Evolutionary conservation across 1,140 invertebrate genomes (phyloP).

Genomic region (Drosophila dunni): DNA sequence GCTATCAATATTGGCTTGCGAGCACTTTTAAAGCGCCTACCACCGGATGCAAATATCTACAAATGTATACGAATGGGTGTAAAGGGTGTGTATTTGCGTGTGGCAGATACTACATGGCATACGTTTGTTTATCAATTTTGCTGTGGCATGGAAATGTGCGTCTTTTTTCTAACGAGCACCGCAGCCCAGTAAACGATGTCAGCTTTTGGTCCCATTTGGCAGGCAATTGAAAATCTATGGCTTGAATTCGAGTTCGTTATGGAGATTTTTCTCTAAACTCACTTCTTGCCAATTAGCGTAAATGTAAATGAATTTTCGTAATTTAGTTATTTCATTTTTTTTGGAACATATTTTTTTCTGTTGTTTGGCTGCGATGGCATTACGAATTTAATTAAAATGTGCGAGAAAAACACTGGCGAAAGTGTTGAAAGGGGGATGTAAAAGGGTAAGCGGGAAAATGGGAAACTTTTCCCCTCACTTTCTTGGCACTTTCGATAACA

Average conservation of each 20-base stretch:
- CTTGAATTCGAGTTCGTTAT: slow-evolving; percentile 4
- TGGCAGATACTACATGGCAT: slow-evolving; percentile 21
- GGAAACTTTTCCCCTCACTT: slow-evolving; percentile 6
- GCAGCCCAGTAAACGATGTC: slow-evolving; percentile 44
- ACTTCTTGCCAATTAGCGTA: slow-evolving; percentile 39
- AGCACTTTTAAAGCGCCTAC: slow-evolving; percentile 66
- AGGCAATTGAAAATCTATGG: slow-evolving; percentile 36
- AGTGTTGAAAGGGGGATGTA: slow-evolving; percentile 43
- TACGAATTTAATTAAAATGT: slow-evolving; percentile 46
- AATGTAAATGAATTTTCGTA: slow-evolving; percentile 44
- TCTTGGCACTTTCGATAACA: slow-evolving; percentile 61
- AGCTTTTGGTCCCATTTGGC: slow-evolving; percentile 42
- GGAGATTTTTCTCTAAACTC: slow-evolving; percentile 16
- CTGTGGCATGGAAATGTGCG: background rate
- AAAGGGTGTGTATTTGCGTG: background rate
- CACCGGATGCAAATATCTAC: slow-evolving; percentile 13
- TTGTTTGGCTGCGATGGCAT: slow-evolving; percentile 18
- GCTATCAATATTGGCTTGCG: slow-evolving; percentile 77
- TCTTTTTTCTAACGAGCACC: slow-evolving; percentile 29
- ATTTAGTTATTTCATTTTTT: slow-evolving; percentile 24
- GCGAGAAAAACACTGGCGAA: slow-evolving; percentile 39
- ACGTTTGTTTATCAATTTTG: slow-evolving; percentile 74
- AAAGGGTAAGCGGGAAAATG: background rate
- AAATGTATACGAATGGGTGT: slow-evolving; percentile 1
- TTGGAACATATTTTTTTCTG: background rate